These are phyloP conservation scores for Formica exsecta DNA, from an alignment of 1,140 invertebrate genomes.

Conservation along the genomic window DNA sequence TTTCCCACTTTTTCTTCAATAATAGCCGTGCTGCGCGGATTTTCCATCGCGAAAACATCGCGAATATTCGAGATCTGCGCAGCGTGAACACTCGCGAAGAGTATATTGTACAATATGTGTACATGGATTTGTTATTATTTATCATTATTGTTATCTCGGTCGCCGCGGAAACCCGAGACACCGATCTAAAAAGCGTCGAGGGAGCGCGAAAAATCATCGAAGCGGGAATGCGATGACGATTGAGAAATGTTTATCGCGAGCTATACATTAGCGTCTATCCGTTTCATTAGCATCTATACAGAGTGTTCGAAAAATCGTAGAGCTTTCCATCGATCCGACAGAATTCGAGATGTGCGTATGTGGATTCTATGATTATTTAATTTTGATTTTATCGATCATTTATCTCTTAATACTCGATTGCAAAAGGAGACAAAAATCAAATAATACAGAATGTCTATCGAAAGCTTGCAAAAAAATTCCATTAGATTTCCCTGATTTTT, in stretches of 20 bases:
- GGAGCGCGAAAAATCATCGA: constrained; percentile 4
- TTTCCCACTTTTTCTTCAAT: constrained; percentile 5
- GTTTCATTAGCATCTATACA: neutral
- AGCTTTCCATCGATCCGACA: neutral
- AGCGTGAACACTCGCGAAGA: neutral
- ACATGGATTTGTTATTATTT: constrained; percentile 38
- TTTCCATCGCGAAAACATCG: neutral
- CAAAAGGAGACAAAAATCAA: too few relatives aligned
- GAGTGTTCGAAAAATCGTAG: neutral
- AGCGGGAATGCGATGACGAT: neutral
- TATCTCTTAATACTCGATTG: too few relatives aligned
- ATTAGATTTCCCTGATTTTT: too few relatives aligned
- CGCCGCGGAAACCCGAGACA: constrained; percentile 38
- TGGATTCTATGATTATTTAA: neutral
- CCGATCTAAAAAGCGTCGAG: constrained; percentile 26
- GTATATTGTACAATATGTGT: neutral
- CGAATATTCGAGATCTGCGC: constrained; percentile 6
- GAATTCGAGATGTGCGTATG: neutral
- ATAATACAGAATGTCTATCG: too few relatives aligned
- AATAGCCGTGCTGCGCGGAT: neutral
- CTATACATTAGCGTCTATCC: too few relatives aligned
- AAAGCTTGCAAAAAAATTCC: too few relatives aligned
- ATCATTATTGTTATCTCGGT: constrained; percentile 46
- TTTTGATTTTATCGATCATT: too few relatives aligned
- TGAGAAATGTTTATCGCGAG: constrained; percentile 1